Conservation (phyloP, 2,888 invertebrate species). For the Polydesmus complanatus region DNA sequence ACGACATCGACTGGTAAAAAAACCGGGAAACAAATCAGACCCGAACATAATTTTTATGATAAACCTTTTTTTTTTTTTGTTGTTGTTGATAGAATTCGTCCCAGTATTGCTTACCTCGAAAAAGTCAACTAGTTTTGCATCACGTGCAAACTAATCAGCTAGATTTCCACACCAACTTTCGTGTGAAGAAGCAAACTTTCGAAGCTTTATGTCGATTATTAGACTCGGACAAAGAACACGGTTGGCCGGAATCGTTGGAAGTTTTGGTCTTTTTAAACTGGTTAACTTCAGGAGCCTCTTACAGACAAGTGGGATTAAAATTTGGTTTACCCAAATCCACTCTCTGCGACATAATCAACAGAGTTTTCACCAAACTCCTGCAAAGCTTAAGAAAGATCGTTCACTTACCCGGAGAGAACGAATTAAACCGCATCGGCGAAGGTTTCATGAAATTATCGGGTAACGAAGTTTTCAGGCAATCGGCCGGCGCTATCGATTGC, state of each 20-base stretch:
- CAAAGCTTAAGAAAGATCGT: background rate
- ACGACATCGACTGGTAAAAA: background rate
- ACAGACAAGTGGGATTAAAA: background rate
- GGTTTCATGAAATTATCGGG: background rate
- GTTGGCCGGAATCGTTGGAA: background rate
- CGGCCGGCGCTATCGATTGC: background rate
- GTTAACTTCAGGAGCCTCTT: background rate
- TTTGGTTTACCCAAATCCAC: background rate
- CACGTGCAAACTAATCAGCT: background rate
- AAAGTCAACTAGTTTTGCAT: background rate
- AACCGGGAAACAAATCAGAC: no score
- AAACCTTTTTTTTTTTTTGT: no score
- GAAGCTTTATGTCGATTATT: background rate
- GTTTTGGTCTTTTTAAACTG: background rate
- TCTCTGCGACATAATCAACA: background rate
- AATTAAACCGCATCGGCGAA: background rate
- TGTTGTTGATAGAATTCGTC: background rate
- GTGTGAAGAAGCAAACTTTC: background rate
- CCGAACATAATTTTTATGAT: no score
- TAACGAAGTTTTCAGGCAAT: background rate
- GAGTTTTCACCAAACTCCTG: background rate
- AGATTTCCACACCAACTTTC: background rate
- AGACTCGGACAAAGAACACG: background rate
- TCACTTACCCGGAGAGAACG: background rate
- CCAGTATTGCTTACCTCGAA: background rate